Percentiles rank a stretch among this genome's conserved stretches.
These are phyloP conservation scores for Ennomos quercinarius DNA, from an alignment of 2,888 invertebrate genomes.

Conservation along the genomic window DNA sequence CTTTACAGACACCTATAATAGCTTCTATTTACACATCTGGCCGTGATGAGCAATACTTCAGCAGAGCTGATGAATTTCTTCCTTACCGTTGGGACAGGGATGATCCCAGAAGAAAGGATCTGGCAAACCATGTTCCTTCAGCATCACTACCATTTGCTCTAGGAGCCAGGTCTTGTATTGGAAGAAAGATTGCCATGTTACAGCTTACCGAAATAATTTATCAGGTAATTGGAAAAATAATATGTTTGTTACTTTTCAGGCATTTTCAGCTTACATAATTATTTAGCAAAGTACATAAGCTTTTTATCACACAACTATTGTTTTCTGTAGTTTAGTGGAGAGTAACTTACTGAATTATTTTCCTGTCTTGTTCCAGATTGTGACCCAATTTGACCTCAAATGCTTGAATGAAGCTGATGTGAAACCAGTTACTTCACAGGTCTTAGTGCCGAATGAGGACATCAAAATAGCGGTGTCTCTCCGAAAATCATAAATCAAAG, in stretches of 20 bases:
- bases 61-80: constrained; percentile 87
- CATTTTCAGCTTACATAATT: too few species aligned
- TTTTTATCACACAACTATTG: constrained; percentile 8
- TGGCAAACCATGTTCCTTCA: constrained; percentile 83
- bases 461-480: constrained; percentile 65
- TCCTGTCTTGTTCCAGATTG: constrained; percentile 72
- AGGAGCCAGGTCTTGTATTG: constrained; percentile 93
- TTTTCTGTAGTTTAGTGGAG: constrained; percentile 14
- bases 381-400: constrained; percentile 81
- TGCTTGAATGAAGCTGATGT: constrained; percentile 75
- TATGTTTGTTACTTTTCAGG: too few species aligned
- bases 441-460: constrained; percentile 83
- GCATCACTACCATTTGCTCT: constrained; percentile 93
- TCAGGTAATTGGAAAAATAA: constrained; percentile 74
- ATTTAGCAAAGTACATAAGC: too few species aligned
- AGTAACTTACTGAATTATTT: too few species aligned
- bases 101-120: constrained; percentile 69
- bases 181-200: constrained; percentile 91
- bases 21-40: constrained; percentile 95
- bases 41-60: constrained; percentile 89
- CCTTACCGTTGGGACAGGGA: constrained; percentile 92
- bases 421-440: constrained; percentile 81
- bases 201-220: constrained; percentile 89
- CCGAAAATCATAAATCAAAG: constrained; percentile 22
- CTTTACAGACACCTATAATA: constrained; percentile 90